Conservation (phyloP, 2,113 vertebrate species). For the Sula dactylatra region DNA sequence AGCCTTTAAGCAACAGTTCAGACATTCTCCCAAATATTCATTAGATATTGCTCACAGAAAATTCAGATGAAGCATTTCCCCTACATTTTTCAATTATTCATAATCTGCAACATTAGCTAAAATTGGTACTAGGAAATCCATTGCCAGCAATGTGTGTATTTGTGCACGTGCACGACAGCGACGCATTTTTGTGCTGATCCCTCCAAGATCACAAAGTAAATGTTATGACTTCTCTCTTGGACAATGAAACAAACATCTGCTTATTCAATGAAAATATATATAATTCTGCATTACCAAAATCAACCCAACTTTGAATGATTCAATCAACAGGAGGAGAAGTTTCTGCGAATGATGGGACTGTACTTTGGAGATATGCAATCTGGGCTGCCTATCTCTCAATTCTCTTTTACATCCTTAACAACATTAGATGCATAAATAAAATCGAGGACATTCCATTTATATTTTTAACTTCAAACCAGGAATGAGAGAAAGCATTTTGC, state of each 20-base stretch:
- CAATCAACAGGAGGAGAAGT: neutral
- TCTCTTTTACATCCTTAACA: slow-evolving; percentile 33
- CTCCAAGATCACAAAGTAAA: neutral
- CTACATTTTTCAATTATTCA: slow-evolving; percentile 3
- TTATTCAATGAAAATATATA: neutral
- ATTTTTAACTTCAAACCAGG: slow-evolving; percentile 15
- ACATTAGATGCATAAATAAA: slow-evolving; percentile 51
- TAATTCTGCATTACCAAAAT: neutral
- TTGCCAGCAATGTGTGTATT: neutral
- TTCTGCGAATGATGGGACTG: neutral
- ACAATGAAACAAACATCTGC: slow-evolving; percentile 27
- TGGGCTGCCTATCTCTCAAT: neutral
- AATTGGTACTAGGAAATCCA: slow-evolving; percentile 1
- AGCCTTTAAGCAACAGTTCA: neutral
- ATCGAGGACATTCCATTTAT: slow-evolving; percentile 44
- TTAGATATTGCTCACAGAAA: neutral
- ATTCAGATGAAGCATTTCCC: slow-evolving; percentile 22
- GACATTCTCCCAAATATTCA: neutral
- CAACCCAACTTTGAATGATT: neutral
- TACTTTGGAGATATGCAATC: neutral
- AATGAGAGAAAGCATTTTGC: slow-evolving; percentile 16
- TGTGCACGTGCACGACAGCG: neutral
- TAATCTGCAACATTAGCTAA: slow-evolving; percentile 13
- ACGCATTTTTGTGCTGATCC: neutral
- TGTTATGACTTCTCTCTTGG: neutral